phyloP scores from a whole-genome alignment of 2,113 vertebrate genomes.

The Phylloscopus trochilus region DNA sequence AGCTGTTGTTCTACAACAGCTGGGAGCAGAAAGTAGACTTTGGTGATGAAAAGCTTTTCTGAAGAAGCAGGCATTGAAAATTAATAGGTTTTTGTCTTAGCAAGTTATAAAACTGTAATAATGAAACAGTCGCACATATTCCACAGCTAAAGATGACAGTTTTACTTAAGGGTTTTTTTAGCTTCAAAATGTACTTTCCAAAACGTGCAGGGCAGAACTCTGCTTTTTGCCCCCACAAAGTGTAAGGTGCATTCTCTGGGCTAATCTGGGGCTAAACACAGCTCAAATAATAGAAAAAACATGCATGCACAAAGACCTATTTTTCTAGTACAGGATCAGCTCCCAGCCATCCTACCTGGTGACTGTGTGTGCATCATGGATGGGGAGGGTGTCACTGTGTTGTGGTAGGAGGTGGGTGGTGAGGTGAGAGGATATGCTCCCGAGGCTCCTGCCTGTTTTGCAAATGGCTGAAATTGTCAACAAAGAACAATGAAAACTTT shows the following conservation, averaged over 20 bases:
- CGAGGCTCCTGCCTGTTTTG: constrained; percentile 79
- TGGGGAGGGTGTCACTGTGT: constrained; percentile 89
- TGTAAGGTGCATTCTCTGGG: background rate
- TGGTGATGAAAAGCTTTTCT: background rate
- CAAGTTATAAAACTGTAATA: background rate
- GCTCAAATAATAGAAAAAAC: background rate
- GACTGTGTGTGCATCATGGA: constrained; percentile 98
- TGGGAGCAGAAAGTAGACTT: background rate
- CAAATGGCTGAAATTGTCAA: constrained; percentile 73
- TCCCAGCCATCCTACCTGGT: constrained; percentile 80
- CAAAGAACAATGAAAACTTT: background rate
- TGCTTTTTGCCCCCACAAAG: background rate
- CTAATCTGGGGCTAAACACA: background rate
- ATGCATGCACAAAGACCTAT: rapidly evolving
- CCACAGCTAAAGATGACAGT: background rate
- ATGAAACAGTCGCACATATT: background rate
- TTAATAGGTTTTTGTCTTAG: background rate
- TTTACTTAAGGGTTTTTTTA: background rate
- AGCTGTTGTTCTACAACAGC: background rate
- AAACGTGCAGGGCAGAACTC: background rate
- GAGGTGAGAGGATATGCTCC: constrained; percentile 94
- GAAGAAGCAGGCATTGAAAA: background rate
- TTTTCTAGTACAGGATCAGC: background rate
- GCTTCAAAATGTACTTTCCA: background rate
- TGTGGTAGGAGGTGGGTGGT: constrained; percentile 90